phyloP scores from a whole-genome alignment of 2,797 vertebrate species.

The Mormyrus hasselquistii region DNA sequence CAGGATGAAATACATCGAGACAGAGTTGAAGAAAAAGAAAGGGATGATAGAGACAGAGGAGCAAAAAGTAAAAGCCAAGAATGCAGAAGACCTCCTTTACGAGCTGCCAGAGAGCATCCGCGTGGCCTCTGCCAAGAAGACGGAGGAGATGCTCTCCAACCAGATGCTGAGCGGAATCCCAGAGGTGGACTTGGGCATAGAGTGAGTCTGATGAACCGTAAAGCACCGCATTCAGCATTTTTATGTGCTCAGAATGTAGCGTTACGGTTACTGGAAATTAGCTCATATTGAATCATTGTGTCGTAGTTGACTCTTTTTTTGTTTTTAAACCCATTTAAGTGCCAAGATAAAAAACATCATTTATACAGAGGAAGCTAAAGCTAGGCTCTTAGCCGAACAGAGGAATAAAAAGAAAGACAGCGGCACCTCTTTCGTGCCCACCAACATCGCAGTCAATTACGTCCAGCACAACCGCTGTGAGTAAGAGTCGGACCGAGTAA shows the following conservation, averaged over 20 bases:
- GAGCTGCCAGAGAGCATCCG: constrained; percentile 90
- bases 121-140: constrained; percentile 94
- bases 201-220: constrained; percentile 60
- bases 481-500: constrained; percentile 38
- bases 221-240: neutral
- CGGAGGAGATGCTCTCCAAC: constrained; percentile 97
- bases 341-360: constrained; percentile 99
- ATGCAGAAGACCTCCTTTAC: constrained; percentile 87
- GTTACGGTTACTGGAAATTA: neutral
- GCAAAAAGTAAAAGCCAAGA: constrained; percentile 85
- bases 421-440: constrained; percentile 93
- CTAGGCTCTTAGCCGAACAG: constrained; percentile 86
- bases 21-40: constrained; percentile 74
- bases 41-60: constrained; percentile 84
- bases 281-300: neutral
- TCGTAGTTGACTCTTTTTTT: neutral
- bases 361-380: constrained; percentile 91
- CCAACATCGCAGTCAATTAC: constrained; percentile 96
- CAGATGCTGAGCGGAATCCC: constrained; percentile 98
- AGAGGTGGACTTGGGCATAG: constrained; percentile 92
- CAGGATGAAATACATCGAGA: constrained; percentile 74
- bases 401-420: constrained; percentile 96
- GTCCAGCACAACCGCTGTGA: constrained; percentile 97
- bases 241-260: neutral
- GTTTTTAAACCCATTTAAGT: constrained; percentile 47